Evolutionary conservation across 64 coral and sea anemone genomes (phyloP), one percentile per base, ranked within the genome.

Genomic region (Pachyseris speciosa): DNA sequence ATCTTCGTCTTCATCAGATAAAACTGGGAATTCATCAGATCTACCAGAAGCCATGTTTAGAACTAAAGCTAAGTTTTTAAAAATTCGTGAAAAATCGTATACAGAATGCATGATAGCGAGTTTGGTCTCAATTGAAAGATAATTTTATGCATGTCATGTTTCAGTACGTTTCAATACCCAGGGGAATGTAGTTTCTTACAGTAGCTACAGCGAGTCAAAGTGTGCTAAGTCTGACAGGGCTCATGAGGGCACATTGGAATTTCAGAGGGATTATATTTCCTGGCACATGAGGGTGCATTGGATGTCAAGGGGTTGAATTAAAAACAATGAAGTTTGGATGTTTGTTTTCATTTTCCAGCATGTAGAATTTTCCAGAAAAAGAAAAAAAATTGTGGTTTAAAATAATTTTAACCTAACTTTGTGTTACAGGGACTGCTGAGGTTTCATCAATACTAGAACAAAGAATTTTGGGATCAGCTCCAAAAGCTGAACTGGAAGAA

Each of bases 391-490:
- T 12, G 15, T 22, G 6, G 28, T 77, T 32, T 15, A 78, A 32
- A 11, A 27, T 26, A 5, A 4, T 61, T 24, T 61, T 61, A 24
- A 19, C n/a, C 9, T 48, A 66, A 41, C 64, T 44, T 38, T 41
- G 16, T 51, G 37, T 63, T 67, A 28, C 84, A 98, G 96, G 96
- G 37, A 98, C 96, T 29, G 96, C 96, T 29, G 96, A 98, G 51
- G 96, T 98, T 59, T 98, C 96, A 0, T 98, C 96, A 30, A 95
- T 98, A 37, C 61, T 98, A 45, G 96, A 98, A 72, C 93, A 98
- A 73, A 92, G 96, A 75, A 98, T 98, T 86, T 86, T 98, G 71
- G 96, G 96, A 27, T 90, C 96, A 64, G 85, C 90, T 17, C 94
- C 90, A 22, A 98, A 98, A 70, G 96, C 96, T 44, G 93, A 98